Conservation (phyloP, 2,113 vertebrate species). For the Myotis davidii region DNA sequence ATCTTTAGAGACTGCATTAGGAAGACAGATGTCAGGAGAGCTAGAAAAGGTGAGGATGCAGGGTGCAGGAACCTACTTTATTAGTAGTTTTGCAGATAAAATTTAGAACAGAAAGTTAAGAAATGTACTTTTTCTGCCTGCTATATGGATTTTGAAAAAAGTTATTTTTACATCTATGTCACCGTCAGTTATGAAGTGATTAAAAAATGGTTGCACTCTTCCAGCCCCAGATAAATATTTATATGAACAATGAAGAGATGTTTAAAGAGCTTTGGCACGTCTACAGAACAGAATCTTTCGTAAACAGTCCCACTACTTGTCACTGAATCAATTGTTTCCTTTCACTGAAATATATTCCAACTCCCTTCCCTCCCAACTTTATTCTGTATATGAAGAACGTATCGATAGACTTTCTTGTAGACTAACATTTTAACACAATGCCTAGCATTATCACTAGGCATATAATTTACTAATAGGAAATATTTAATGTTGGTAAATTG, state of each 20-base stretch:
- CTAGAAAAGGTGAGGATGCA: neutral
- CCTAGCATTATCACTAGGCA: neutral
- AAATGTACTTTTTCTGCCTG: neutral
- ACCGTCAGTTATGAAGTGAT: neutral
- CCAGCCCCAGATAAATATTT: neutral
- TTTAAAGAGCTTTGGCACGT: neutral
- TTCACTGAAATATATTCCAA: neutral
- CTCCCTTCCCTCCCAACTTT: rapidly evolving
- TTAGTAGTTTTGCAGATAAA: neutral
- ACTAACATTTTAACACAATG: neutral
- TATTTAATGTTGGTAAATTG: neutral
- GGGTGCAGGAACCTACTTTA: neutral
- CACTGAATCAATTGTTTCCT: neutral
- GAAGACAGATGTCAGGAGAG: neutral
- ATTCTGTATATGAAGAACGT: neutral
- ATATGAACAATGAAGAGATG: neutral
- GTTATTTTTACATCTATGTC: neutral
- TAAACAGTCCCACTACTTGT: neutral
- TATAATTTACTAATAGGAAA: neutral
- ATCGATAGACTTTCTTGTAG: neutral
- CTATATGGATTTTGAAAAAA: neutral
- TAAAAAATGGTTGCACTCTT: neutral
- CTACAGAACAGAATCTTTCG: neutral
- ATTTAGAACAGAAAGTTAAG: neutral
- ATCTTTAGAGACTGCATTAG: neutral